Conservation (phyloP, 2,888 invertebrate species). For the Xanthostigma xanthostigma region DNA sequence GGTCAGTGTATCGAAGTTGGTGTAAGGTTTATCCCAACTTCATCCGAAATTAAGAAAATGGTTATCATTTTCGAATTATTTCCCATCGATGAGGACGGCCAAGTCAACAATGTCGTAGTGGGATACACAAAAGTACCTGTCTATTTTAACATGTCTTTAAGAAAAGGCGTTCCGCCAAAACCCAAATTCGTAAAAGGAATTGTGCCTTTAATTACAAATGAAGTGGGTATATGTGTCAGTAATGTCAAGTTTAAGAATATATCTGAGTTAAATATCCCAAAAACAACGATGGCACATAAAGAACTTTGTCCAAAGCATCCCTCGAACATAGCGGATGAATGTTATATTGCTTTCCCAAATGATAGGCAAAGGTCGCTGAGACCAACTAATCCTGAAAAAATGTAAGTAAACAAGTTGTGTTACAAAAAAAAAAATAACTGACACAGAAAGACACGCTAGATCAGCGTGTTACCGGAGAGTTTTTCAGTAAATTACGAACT, state of each 20-base stretch:
- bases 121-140: slow-evolving; percentile 12
- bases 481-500: too few species aligned
- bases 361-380: slow-evolving; percentile 21
- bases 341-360: slow-evolving; percentile 26
- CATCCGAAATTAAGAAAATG: neutral
- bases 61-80: neutral
- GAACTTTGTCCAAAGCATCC: slow-evolving; percentile 10
- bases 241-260: slow-evolving; percentile 15
- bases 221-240: slow-evolving; percentile 19
- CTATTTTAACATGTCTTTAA: slow-evolving; percentile 1
- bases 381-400: slow-evolving; percentile 5
- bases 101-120: slow-evolving; percentile 9
- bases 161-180: slow-evolving; percentile 2
- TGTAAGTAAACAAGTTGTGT: too few species aligned
- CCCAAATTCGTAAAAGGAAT: slow-evolving; percentile 23
- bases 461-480: too few species aligned
- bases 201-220: slow-evolving; percentile 21
- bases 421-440: too few species aligned
- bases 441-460: too few species aligned
- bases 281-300: slow-evolving; percentile 15
- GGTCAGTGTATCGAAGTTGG: slow-evolving; percentile 19
- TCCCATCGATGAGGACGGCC: too few species aligned
- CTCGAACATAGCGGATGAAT: slow-evolving; percentile 10
- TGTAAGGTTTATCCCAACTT: slow-evolving; percentile 1
- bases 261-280: slow-evolving; percentile 10